phyloP scores from a whole-genome alignment of 2,797 vertebrate genomes.

The Liparis tanakae region DNA sequence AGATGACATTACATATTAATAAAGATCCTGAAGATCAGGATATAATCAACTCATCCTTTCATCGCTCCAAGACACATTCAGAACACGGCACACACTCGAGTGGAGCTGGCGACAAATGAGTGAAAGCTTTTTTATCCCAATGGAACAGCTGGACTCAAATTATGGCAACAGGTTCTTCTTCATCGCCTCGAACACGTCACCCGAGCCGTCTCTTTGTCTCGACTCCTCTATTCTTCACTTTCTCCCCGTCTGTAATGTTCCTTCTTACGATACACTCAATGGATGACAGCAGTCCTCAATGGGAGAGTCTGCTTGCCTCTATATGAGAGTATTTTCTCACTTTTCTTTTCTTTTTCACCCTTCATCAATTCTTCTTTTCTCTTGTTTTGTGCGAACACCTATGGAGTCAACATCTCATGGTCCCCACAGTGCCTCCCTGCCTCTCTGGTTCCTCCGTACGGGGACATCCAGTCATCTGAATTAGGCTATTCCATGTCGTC shows the following conservation, averaged over 20 bases:
- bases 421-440: conserved; percentile 11
- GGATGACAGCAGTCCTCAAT: conserved; percentile 43
- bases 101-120: not conserved
- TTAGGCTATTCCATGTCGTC: conserved; percentile 68
- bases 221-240: conserved; percentile 23
- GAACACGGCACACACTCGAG: not conserved
- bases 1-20: not conserved
- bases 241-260: conserved; percentile 52
- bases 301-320: conserved; percentile 21
- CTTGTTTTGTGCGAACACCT: conserved; percentile 18
- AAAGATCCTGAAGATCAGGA: not conserved
- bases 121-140: conserved; percentile 4
- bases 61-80: not conserved
- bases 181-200: conserved; percentile 12
- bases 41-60: not conserved
- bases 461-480: conserved; percentile 65
- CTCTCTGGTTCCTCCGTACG: conserved; percentile 33
- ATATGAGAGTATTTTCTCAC: conserved; percentile 19
- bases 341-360: conserved; percentile 12
- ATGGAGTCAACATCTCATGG: not conserved
- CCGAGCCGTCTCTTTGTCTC: conserved; percentile 26
- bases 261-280: conserved; percentile 18
- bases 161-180: conserved; percentile 22
- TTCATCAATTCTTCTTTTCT: conserved; percentile 11
- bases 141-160: conserved; percentile 30